Percentiles rank a stretch among this genome's conserved stretches.
Evolutionary conservation across 2,113 vertebrate species (phyloP).

Genomic region (Pantherophis guttatus): DNA sequence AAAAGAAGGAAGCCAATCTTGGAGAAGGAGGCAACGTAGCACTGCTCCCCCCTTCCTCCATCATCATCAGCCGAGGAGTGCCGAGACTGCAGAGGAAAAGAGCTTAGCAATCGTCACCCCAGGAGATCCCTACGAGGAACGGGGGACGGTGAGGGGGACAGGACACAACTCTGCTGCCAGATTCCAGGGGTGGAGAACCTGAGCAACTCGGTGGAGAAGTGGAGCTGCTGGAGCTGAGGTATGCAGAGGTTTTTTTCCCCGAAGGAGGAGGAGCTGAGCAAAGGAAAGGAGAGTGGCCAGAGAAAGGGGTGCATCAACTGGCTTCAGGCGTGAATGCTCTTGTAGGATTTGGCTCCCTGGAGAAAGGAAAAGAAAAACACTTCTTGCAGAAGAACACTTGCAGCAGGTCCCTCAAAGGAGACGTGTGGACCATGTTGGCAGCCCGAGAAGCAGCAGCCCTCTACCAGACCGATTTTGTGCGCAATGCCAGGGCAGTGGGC

Average conservation of each 20-base stretch:
- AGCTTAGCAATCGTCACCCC: not conserved
- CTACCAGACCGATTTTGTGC: constrained; percentile 81
- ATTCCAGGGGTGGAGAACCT: not conserved
- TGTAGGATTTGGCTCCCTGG: not conserved
- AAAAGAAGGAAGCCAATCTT: not conserved
- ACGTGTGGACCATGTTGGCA: constrained; percentile 12
- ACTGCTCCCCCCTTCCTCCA: not conserved
- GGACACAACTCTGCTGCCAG: not conserved
- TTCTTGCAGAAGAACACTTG: not conserved
- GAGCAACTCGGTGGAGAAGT: not conserved
- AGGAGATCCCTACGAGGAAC: not conserved
- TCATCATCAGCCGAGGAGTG: not conserved
- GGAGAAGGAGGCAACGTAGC: not conserved
- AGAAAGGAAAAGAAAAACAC: not conserved
- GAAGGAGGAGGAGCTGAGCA: not conserved
- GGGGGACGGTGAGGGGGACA: too few species aligned
- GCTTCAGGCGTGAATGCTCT: not conserved
- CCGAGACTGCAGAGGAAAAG: not conserved
- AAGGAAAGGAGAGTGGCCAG: not conserved
- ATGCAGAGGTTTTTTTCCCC: not conserved
- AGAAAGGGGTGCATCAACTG: not conserved
- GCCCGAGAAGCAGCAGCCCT: constrained; percentile 71
- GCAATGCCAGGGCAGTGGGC: constrained; percentile 76
- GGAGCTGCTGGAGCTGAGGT: not conserved
- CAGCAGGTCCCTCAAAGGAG: not conserved